A percentile compares a stretch with the other conserved stretches of the same genome.
These are phyloP conservation scores for Pygoscelis adeliae DNA, from an alignment of 2,113 vertebrate species.

Conservation along the genomic window DNA sequence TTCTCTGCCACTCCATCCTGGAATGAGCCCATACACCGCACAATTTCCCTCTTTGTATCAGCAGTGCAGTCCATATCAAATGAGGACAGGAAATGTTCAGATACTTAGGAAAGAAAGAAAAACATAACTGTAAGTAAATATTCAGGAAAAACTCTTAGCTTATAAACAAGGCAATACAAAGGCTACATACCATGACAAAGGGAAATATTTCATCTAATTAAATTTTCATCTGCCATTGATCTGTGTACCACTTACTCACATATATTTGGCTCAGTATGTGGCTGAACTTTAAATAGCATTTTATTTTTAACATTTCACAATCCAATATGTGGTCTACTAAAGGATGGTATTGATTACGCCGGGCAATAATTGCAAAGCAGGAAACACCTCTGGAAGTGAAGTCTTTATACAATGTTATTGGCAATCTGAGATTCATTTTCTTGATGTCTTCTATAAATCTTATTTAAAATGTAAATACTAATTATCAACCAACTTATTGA, in stretches of 20 bases:
- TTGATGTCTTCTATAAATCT: background rate
- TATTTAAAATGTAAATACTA: background rate
- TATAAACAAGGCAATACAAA: background rate
- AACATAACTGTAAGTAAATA: background rate
- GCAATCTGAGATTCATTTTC: background rate
- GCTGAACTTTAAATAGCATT: background rate
- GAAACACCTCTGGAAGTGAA: background rate
- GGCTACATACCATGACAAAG: background rate
- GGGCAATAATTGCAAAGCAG: background rate
- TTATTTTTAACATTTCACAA: background rate
- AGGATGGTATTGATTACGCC: background rate
- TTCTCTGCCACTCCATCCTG: conserved; percentile 95
- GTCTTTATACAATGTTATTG: background rate
- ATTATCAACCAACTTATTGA: background rate
- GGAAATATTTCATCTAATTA: background rate
- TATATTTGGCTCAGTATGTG: background rate
- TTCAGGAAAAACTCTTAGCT: background rate
- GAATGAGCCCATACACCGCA: conserved; percentile 96
- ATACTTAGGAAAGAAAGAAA: conserved; percentile 78
- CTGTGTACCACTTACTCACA: background rate
- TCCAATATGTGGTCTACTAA: background rate
- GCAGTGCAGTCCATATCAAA: conserved; percentile 87
- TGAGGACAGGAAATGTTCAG: conserved; percentile 89
- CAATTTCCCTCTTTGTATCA: conserved; percentile 85
- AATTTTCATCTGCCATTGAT: background rate